phyloP scores from a whole-genome alignment of 2,113 vertebrate species.

The Oncorhynchus nerka region DNA sequence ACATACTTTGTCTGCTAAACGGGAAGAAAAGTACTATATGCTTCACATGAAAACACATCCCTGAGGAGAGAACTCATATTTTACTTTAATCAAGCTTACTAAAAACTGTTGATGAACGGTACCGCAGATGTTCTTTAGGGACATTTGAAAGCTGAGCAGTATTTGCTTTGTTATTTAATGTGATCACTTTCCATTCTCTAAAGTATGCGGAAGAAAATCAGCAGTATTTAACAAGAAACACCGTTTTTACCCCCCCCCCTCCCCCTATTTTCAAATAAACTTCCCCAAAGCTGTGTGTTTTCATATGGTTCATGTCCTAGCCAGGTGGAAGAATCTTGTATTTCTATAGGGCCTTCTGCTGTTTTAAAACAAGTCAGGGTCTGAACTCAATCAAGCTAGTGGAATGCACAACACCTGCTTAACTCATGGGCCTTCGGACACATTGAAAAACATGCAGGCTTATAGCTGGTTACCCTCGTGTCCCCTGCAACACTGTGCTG shows the following conservation, averaged over 20 bases:
- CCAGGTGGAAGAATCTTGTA: no score
- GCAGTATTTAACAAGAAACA: slow-evolving; percentile 66
- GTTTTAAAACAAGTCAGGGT: slow-evolving; percentile 59
- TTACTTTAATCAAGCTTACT: slow-evolving; percentile 92
- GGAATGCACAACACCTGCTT: slow-evolving; percentile 62
- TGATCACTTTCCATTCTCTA: slow-evolving; percentile 80
- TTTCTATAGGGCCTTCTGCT: slow-evolving; percentile 25
- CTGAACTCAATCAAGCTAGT: slow-evolving; percentile 22
- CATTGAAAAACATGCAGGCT: slow-evolving; percentile 24
- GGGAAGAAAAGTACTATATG: slow-evolving; percentile 57
- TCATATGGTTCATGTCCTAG: background rate
- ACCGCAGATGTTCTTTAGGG: slow-evolving; percentile 75
- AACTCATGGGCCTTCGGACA: slow-evolving; percentile 56
- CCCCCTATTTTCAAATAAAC: background rate
- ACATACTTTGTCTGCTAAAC: slow-evolving; percentile 72
- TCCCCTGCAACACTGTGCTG: background rate
- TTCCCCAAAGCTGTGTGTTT: slow-evolving; percentile 33
- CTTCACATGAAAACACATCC: slow-evolving; percentile 83
- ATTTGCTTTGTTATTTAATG: slow-evolving; percentile 86
- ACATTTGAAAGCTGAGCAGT: slow-evolving; percentile 80
- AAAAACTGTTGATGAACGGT: slow-evolving; percentile 87
- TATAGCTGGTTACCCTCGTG: slow-evolving; percentile 37
- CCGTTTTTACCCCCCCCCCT: background rate
- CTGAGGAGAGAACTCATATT: slow-evolving; percentile 90
- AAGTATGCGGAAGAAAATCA: slow-evolving; percentile 77